Base-by-base conservation (phyloP, 2,888 invertebrate genomes). In the Tipula lateralis region DNA sequence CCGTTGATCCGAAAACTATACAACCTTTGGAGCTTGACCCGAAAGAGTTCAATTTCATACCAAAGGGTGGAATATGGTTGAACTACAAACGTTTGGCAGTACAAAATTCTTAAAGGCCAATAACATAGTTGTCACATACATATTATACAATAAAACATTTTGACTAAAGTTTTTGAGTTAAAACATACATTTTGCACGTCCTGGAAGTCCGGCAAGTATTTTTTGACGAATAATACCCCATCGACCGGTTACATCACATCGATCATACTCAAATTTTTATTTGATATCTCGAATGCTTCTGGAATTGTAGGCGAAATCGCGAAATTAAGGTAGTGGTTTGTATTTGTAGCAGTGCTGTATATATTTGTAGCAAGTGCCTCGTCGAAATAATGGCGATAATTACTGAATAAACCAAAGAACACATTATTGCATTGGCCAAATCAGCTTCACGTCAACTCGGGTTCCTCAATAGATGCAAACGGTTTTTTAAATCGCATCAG, bases 51-150 rank as follows among this genome's bases (percentile, higher is more conserved):
- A 7, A 36, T 4, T 19, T 66, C 24, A 30, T 24, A 29, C 66
- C 84, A 1, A 24, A 83, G 30, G 84, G 84, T 83, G 84, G 84
- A 19, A 32, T 84, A 34, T 84, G 84, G 84, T 5, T 84, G 1
- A 44, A 84, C n/a, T 83, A 82, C 29, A 84, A 84, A 16, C 29
- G 83, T 83, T 34, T 83, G 24, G n/a, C n/a, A n/a, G n/a, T n/a
- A n/a, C n/a, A n/a, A n/a, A n/a, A n/a, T n/a, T n/a, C n/a, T 34
- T 0, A 5, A 50, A 50, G 3, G n/a, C n/a, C n/a, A n/a, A n/a
- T n/a, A n/a, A n/a, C n/a, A n/a, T n/a, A n/a, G n/a, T n/a, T n/a
- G n/a, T n/a, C n/a, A n/a, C n/a, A n/a, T n/a, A n/a, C n/a, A n/a
- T n/a, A n/a, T n/a, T n/a, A n/a, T n/a, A n/a, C n/a, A n/a, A n/a